Evolutionary conservation across 2,888 invertebrate genomes (phyloP), one percentile per base, ranked within the genome.

Genomic region (Eupithecia centaureata): DNA sequence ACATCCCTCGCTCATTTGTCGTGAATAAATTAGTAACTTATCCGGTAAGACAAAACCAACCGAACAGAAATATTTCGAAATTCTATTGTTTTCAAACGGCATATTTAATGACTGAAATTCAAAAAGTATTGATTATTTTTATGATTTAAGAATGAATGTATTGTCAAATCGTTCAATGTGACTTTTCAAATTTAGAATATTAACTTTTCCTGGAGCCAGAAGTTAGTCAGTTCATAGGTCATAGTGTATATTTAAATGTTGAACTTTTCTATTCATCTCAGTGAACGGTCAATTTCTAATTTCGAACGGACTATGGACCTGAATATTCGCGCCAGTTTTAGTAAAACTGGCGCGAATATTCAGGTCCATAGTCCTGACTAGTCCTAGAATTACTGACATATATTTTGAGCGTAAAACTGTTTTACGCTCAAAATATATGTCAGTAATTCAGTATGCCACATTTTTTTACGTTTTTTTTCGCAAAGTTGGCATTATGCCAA

Each of bases 401-500:
- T n/a, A n/a, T n/a, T n/a, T n/a, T n/a, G n/a, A n/a, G n/a, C n/a
- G n/a, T n/a, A n/a, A n/a, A 60, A 8, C 8, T 32, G 32, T 32
- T 32, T 32, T 32, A 32, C 32, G 8, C 52, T 25, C 27, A 56
- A 64, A 65, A 65, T 61, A 52, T 68, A 52, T 68, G 68, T 32
- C 33, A 64, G 56, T 65, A 13, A 56, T 35, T 64, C 64, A 61
- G 27, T 62, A 47, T 63, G 56, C 60, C 60, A 56, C 52, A 60
- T 68, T 64, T 47, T 66, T 58, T 62, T 10, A 38, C 28, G 30
- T 65, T 57, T 65, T 67, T 64, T 25, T 60, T 58, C 52, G 61
- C 63, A 30, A 64, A 62, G 12, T 10, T 67, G 67, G 70, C 70
- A 60, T 35, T 27, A 15, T 57, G 70, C 67, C 65, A 63, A 64